Percentiles rank a stretch among this genome's conserved stretches.
Evolutionary conservation across 2,113 vertebrate species (phyloP).

Genomic region (Trachemys scripta): DNA sequence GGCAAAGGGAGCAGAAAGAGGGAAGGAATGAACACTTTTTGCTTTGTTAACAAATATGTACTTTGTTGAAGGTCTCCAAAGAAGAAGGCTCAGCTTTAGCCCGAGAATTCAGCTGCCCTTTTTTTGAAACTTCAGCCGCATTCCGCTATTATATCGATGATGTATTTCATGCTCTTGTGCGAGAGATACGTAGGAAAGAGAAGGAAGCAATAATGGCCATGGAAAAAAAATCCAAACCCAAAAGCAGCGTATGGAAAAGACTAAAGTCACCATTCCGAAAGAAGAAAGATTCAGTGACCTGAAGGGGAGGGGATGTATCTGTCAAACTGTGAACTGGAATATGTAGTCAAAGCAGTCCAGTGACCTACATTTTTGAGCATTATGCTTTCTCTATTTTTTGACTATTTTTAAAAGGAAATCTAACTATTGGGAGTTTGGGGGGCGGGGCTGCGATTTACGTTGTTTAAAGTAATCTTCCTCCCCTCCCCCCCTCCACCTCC

Average conservation of each 20-base stretch:
- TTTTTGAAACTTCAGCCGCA: conserved; percentile 89
- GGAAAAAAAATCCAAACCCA: conserved; percentile 83
- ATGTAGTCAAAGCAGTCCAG: background rate
- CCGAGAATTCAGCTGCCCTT: conserved; percentile 88
- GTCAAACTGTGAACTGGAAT: conserved; percentile 14
- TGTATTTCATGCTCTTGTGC: conserved; percentile 87
- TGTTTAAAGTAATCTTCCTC: conserved; percentile 5
- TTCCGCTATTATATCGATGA: conserved; percentile 90
- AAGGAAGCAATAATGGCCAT: conserved; percentile 79
- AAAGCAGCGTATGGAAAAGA: conserved; percentile 85
- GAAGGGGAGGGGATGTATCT: conserved; percentile 26
- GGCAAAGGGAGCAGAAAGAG: background rate
- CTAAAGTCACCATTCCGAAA: conserved; percentile 85
- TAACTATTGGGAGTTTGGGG: background rate
- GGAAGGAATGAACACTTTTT: fast-evolving
- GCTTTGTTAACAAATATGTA: background rate
- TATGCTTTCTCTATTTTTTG: background rate
- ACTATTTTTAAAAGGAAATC: background rate
- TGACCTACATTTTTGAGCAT: background rate
- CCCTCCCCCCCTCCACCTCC: background rate
- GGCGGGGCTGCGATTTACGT: background rate
- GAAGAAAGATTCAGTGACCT: conserved; percentile 86
- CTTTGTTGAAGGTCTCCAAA: conserved; percentile 82
- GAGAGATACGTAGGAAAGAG: conserved; percentile 89
- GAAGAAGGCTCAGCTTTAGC: conserved; percentile 87